Percentiles rank a stretch among this genome's conserved stretches.
Evolutionary conservation across 2,888 invertebrate genomes (phyloP).

Genomic region (Campoletis raptor): DNA sequence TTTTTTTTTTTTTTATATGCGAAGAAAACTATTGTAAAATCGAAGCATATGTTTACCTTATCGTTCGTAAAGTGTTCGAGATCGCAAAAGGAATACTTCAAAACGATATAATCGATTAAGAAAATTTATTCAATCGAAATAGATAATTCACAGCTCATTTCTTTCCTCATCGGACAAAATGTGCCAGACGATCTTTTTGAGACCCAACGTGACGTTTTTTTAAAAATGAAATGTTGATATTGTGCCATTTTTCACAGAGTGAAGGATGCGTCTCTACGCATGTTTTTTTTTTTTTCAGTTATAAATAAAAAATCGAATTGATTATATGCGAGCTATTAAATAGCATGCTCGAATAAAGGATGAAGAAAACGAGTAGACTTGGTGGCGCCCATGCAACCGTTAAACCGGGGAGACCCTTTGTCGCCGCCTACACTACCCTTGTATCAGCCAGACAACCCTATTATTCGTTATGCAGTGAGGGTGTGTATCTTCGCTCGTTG

Average conservation of each 20-base stretch:
- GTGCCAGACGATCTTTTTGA: neutral
- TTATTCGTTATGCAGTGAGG: slow-evolving; percentile 15
- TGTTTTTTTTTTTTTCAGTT: slow-evolving; percentile 8
- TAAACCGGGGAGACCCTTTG: slow-evolving; percentile 67
- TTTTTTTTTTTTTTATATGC: no score
- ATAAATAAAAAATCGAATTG: slow-evolving; percentile 56
- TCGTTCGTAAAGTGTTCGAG: no score
- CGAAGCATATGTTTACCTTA: no score
- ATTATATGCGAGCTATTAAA: slow-evolving; percentile 61
- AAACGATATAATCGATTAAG: neutral
- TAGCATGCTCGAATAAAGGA: slow-evolving; percentile 41
- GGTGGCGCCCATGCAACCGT: slow-evolving; percentile 79
- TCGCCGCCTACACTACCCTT: slow-evolving; percentile 50
- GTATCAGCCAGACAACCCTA: slow-evolving; percentile 49
- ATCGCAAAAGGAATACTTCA: neutral
- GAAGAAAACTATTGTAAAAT: neutral
- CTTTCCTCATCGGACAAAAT: no score
- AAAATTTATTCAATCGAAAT: no score
- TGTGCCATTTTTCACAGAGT: neutral
- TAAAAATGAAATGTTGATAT: neutral
- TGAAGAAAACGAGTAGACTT: slow-evolving; percentile 74
- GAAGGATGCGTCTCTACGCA: neutral
- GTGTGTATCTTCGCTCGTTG: slow-evolving; percentile 31
- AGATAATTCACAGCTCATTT: no score
- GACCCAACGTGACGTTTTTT: neutral